phyloP scores from a whole-genome alignment of 2,888 invertebrate species.

The Hydraecia micacea region DNA sequence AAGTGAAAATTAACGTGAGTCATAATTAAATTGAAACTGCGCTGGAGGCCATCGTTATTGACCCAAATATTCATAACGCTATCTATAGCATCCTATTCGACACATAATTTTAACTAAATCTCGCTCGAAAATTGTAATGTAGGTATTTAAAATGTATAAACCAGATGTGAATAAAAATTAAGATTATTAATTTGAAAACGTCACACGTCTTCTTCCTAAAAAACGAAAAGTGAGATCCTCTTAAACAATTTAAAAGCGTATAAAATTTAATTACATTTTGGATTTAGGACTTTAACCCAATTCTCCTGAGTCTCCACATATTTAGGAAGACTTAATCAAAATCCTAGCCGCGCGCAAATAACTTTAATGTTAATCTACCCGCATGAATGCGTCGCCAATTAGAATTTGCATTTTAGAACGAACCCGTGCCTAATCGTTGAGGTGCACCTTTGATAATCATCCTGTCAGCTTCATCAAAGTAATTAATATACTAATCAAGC shows the following conservation, averaged over 20 bases:
- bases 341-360: conserved; percentile 25
- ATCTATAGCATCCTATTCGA: conserved; percentile 71
- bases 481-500: conserved; percentile 49
- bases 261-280: neutral
- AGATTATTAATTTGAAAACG: neutral
- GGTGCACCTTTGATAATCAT: conserved; percentile 61
- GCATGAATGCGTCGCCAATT: conserved; percentile 63
- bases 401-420: conserved; percentile 75
- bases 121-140: conserved; percentile 23
- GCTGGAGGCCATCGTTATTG: conserved; percentile 81
- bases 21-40: conserved; percentile 69
- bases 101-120: conserved; percentile 58
- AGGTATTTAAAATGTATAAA: neutral
- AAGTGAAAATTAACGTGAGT: conserved; percentile 62
- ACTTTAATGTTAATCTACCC: conserved; percentile 46
- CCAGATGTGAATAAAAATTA: neutral
- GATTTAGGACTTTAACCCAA: neutral
- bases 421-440: conserved; percentile 50
- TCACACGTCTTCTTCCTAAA: neutral
- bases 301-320: neutral
- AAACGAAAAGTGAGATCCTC: neutral
- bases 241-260: neutral
- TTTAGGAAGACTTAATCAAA: conserved; percentile 33
- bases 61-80: conserved; percentile 76
- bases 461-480: conserved; percentile 64